Base-by-base conservation (phyloP, 2,797 vertebrate genomes). In the Coregonus ussuriensis region DNA sequence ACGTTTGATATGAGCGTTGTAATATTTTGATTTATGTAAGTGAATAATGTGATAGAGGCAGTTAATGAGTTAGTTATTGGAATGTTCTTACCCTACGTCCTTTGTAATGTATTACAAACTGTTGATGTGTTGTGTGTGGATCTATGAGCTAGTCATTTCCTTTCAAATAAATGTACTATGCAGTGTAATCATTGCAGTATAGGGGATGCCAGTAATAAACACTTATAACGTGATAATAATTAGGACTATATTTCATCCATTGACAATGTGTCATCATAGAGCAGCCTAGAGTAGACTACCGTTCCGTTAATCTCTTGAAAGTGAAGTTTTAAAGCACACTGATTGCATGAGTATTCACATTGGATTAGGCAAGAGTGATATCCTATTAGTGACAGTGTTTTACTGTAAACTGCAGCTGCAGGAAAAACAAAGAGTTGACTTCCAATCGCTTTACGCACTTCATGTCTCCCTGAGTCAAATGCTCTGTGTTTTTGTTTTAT, bases 241-340 rank as follows among this genome's bases (percentile, higher is more conserved):
- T 25, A 11, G 16, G n/a, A 63, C 59, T 13, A 13, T 68, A 16
- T 6, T 33, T 68, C 15, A 15, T 33, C 14, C 66, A 37, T 16
- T 68, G 66, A 68, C 66, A 68, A 33, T 37, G 29, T 1, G 15
- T 37, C 33, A 6, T 4, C 31, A 37, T 37, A 15, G 15, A 16
- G 31, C 31, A 16, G 15, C 81, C 68, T 63, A 31, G 29, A 63
- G 21, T 82, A 76, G 41, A 47, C 41, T 52, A 75, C 71, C 72
- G 74, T 6, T 65, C 51, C 29, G 63, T 70, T 87, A 83, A 89
- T 89, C 84, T 89, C 71, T n/a, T 71, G 83, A 87, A 79, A 85
- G 72, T 21, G 83, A 89, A 88, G 89, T 92, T 91, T 91, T 69
- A 81, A 85, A 90, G 89, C 82, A 72, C 71, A 86, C 33, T 56